Evolutionary conservation across 35 echinoderm and acorn worm genomes (phyloP).

Genomic region (Nesometra sesokonis): DNA sequence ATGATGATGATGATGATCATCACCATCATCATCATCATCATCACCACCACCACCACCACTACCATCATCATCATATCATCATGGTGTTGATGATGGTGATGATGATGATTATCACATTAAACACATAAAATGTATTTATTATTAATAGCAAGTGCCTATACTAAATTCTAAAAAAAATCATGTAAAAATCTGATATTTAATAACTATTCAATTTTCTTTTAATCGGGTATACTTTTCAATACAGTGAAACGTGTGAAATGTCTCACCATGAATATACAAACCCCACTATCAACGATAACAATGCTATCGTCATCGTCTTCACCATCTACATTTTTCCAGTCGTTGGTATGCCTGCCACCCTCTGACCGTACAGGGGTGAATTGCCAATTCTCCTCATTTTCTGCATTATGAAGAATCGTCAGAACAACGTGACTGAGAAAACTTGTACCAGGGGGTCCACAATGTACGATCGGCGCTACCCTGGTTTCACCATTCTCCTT

Average conservation of each 20-base stretch:
- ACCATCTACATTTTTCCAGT: neutral
- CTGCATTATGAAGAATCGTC: conserved; percentile 7
- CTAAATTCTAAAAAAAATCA: too few species aligned
- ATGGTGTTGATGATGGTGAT: too few species aligned
- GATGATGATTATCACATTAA: too few species aligned
- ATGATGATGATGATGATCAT: too few species aligned
- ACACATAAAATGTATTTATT: too few species aligned
- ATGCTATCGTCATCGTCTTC: neutral
- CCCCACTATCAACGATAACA: neutral
- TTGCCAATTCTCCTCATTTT: conserved; percentile 3
- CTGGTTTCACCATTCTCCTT: neutral
- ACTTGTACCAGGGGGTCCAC: conserved; percentile 1
- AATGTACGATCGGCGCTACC: conserved; percentile 10
- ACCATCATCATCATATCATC: too few species aligned
- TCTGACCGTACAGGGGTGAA: neutral
- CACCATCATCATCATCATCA: too few species aligned
- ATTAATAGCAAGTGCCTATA: too few species aligned
- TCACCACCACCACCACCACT: too few species aligned
- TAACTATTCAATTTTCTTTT: too few species aligned
- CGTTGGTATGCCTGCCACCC: neutral
- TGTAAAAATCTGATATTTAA: too few species aligned
- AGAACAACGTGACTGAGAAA: conserved; percentile 11
- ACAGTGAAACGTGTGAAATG: conserved; percentile 9
- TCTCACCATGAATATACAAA: neutral
- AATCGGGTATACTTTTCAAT: neutral